A percentile compares a stretch with the other conserved stretches of the same genome.
Evolutionary conservation across 2,888 invertebrate genomes (phyloP).

Genomic region (Corythucha ciliata): DNA sequence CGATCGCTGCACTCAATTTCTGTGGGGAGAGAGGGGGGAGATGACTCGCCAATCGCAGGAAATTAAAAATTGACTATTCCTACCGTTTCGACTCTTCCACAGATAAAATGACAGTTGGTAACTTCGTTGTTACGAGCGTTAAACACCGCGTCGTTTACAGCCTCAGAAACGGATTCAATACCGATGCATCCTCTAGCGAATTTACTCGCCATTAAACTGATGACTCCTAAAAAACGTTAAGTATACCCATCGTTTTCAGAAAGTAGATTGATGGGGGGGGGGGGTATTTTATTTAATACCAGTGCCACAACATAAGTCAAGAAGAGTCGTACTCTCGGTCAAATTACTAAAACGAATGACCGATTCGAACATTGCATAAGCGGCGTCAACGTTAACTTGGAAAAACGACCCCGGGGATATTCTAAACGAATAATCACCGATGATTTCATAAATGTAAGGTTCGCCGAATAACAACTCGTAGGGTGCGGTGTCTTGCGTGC

Average conservation of each 20-base stretch:
- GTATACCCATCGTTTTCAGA: background rate
- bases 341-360: slow-evolving; percentile 66
- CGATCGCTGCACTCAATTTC: slow-evolving; percentile 32
- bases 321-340: slow-evolving; percentile 54
- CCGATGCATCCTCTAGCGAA: slow-evolving; percentile 50
- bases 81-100: slow-evolving; percentile 78
- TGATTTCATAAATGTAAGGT: slow-evolving; percentile 42
- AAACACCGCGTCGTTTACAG: slow-evolving; percentile 79
- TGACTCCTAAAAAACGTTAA: slow-evolving; percentile 43
- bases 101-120: slow-evolving; percentile 72
- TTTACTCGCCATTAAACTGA: slow-evolving; percentile 39
- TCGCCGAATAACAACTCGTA: slow-evolving; percentile 41
- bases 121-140: slow-evolving; percentile 75
- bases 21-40: slow-evolving; percentile 26
- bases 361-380: slow-evolving; percentile 69
- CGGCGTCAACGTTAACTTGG: slow-evolving; percentile 67
- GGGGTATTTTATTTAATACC: slow-evolving; percentile 45
- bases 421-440: slow-evolving; percentile 56
- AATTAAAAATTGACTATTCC: slow-evolving; percentile 3
- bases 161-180: slow-evolving; percentile 72
- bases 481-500: slow-evolving; percentile 39
- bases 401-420: slow-evolving; percentile 78
- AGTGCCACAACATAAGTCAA: slow-evolving; percentile 97
- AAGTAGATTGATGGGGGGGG: background rate
- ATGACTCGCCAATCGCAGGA: background rate